A percentile compares a stretch with the other conserved stretches of the same genome.
phyloP scores from a whole-genome alignment of 2,888 invertebrate genomes.

The Leuctra nigra region DNA sequence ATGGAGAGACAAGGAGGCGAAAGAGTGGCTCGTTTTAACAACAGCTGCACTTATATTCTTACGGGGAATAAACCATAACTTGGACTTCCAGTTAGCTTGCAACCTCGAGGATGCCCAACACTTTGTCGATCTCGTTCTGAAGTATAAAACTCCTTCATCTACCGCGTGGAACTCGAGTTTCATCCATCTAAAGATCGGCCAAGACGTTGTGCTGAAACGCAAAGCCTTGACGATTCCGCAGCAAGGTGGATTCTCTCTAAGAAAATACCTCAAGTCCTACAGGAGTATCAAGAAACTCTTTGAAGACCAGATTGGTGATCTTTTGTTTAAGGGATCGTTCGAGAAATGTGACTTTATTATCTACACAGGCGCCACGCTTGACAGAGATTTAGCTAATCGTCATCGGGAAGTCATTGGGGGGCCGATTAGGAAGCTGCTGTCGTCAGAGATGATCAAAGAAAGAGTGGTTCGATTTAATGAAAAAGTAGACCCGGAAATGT shows the following conservation, averaged over 20 bases:
- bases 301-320: not conserved
- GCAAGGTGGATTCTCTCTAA: conserved; percentile 4
- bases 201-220: not conserved
- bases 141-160: not conserved
- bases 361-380: conserved; percentile 3
- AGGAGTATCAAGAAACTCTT: not conserved
- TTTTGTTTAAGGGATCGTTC: not conserved
- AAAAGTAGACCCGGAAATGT: not conserved
- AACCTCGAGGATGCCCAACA: conserved; percentile 6
- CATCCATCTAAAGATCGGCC: conserved; percentile 10
- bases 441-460: not conserved
- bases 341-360: conserved; percentile 11
- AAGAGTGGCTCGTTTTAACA: conserved; percentile 10
- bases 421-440: not conserved
- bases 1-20: not conserved
- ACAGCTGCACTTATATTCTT: conserved; percentile 10
- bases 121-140: conserved; percentile 13
- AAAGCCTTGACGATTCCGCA: not conserved
- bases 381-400: not conserved
- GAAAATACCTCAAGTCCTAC: conserved; percentile 6
- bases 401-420: not conserved
- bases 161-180: conserved; percentile 2
- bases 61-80: conserved; percentile 8
- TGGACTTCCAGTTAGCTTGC: conserved; percentile 10
- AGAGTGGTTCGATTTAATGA: not conserved